These are phyloP conservation scores for Amphilophus citrinellus DNA, from an alignment of 2,113 vertebrate species.

Conservation along the genomic window DNA sequence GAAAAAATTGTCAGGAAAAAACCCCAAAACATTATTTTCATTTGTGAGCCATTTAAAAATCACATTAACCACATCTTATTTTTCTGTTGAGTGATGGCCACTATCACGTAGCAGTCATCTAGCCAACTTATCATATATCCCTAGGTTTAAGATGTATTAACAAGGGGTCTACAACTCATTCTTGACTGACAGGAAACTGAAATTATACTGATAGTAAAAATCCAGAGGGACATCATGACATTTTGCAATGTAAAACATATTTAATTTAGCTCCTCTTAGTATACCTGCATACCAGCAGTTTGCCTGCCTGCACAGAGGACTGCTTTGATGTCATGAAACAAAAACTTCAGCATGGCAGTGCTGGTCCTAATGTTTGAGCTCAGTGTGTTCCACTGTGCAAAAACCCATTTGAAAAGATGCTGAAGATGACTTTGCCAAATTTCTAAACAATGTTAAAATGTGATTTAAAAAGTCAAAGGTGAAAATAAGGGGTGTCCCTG, in stretches of 20 bases:
- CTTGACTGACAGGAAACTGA: not conserved
- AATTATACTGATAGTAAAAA: conserved; percentile 7
- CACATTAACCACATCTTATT: not conserved
- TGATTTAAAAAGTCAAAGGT: not conserved
- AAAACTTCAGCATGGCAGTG: not conserved
- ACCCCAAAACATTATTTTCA: not conserved
- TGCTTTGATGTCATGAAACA: not conserved
- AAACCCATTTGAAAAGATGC: not conserved
- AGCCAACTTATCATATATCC: not conserved
- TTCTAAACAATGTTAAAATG: conserved; percentile 4
- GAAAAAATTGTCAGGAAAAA: not conserved
- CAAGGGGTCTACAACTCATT: not conserved
- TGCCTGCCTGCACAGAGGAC: not conserved
- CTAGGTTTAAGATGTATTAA: conserved; percentile 3
- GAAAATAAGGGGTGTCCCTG: too few relatives aligned
- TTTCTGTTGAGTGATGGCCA: not conserved
- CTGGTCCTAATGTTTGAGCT: not conserved
- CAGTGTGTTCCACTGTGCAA: not conserved
- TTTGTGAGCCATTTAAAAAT: not conserved
- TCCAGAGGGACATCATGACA: not conserved
- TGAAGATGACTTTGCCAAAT: conserved; percentile 2
- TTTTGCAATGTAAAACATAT: conserved; percentile 7
- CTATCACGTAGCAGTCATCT: not conserved
- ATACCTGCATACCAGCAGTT: not conserved
- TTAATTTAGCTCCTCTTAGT: not conserved